Evolutionary conservation across 1,140 invertebrate genomes (phyloP), one percentile per base, ranked within the genome.

Genomic region (Antheraea pernyi): DNA sequence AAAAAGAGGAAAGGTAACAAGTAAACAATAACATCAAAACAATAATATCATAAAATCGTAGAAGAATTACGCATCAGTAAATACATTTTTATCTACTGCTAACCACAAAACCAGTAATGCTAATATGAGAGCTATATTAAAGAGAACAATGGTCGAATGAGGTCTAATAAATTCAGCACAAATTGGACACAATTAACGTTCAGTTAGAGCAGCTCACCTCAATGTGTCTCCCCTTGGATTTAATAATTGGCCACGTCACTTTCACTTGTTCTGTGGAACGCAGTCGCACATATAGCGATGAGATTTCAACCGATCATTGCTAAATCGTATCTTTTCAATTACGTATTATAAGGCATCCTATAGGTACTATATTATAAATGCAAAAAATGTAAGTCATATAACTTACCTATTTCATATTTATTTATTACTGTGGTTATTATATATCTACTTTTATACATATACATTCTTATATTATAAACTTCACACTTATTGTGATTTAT

Each of bases 241-340:
- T 65, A 70, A 70, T 70, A 61, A 70, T 70, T 70, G 60, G 53
- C 60, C 19, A 53, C 48, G 64, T 70, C 69, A 70, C 64, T 70
- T 70, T 66, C 69, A 70, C 53, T 22, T 63, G 37, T 46, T 13
- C 2, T 53, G 46, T 16, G 46, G 46, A 11, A 0, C 46, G 11
- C 46, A 0, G 46, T 53, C 46, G 5, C 46, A 16, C 11, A 0
- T 13, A 13, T 13, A n/a, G 46, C 6, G 46, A 53, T 16, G 11
- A 16, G 46, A 16, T 53, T 53, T 16, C 16, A 16, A 53, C 7
- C 46, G 46, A 13, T 10, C 13, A 39, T 9, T 42, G 8, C 7
- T 8, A 2, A 42, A 42, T 42, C 39, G 39, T 7, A 11, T 42
- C 39, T 11, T 42, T 42, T 42, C 11, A 42, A 42, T 42, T 42